A percentile compares a stretch with the other conserved stretches of the same genome.
phyloP scores from a whole-genome alignment of 2,797 vertebrate genomes.

The Sarcophilus harrisii region DNA sequence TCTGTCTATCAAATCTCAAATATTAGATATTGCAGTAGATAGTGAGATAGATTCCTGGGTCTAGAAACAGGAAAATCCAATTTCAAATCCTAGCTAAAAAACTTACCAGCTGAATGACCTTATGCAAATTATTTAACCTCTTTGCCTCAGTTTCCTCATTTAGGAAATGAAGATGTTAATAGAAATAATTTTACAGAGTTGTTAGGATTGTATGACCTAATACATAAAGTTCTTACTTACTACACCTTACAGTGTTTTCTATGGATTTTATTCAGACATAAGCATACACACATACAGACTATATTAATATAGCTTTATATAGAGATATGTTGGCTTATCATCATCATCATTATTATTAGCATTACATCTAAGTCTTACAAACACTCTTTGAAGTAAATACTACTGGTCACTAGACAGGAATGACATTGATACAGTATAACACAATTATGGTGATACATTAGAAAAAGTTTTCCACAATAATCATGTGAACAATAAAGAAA shows the following conservation, averaged over 20 bases:
- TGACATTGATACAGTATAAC: background rate
- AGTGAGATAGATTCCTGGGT: background rate
- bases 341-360: background rate
- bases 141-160: background rate
- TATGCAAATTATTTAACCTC: background rate
- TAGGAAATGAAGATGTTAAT: background rate
- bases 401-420: background rate
- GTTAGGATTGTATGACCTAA: background rate
- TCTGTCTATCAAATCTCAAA: background rate
- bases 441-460: background rate
- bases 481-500: background rate
- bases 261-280: too few relatives aligned
- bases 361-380: background rate
- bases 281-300: too few relatives aligned
- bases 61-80: background rate
- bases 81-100: background rate
- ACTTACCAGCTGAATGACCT: background rate
- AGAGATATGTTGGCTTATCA: background rate
- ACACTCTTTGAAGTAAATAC: background rate
- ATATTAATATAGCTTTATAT: background rate
- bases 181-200: background rate
- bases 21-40: background rate
- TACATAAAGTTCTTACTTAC: background rate
- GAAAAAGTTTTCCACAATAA: background rate
- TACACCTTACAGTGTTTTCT: background rate